Conservation (phyloP, 2,888 invertebrate genomes). For the Barypeithes pellucidus region DNA sequence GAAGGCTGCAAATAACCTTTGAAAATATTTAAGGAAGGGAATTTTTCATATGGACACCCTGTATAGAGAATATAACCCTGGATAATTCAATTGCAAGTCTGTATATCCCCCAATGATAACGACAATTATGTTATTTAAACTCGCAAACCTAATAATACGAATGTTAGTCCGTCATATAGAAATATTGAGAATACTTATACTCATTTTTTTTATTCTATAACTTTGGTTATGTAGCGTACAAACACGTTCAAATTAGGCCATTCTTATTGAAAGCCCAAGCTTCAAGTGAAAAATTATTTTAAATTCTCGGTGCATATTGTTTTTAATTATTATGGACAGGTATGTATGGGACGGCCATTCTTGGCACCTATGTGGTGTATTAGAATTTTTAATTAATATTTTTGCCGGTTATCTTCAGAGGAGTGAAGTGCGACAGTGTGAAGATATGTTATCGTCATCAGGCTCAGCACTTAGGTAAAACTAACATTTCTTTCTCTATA, state of each 20-base stretch:
- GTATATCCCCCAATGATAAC: neutral
- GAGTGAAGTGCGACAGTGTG: neutral
- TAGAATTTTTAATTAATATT: neutral
- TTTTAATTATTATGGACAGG: conserved; percentile 15
- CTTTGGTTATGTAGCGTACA: neutral
- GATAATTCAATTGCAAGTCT: too few relatives aligned
- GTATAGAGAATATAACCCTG: too few relatives aligned
- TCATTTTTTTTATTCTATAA: neutral
- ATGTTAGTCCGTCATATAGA: neutral
- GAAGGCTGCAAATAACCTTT: too few relatives aligned
- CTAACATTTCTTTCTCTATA: too few relatives aligned
- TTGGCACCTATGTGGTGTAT: neutral
- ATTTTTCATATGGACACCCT: too few relatives aligned
- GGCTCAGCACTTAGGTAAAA: neutral
- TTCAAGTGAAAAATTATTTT: conserved; percentile 7
- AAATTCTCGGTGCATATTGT: conserved; percentile 5
- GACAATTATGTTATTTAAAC: conserved; percentile 4
- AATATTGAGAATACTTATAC: neutral
- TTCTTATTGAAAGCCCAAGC: neutral
- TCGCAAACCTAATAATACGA: neutral
- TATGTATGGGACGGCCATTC: neutral
- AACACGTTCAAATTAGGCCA: neutral
- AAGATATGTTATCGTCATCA: neutral
- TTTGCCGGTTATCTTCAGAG: neutral
- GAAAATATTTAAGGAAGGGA: too few relatives aligned